A percentile compares a stretch with the other conserved stretches of the same genome.
Conservation (phyloP, 2,113 vertebrate species). For the Caracal caracal region DNA sequence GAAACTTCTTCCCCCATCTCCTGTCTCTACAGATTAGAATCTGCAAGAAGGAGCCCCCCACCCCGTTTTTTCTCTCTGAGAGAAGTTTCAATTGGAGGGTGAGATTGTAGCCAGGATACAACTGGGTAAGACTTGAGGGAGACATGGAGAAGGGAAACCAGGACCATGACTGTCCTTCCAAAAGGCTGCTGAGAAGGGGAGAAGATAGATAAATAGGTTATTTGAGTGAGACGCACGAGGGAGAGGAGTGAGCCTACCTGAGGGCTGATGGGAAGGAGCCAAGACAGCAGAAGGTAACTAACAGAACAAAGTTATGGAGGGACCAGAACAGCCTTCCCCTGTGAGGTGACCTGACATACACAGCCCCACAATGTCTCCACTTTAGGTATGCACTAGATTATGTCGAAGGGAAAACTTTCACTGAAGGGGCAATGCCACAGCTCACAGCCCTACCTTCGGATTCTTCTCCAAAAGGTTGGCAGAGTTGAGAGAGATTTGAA, state of each 20-base stretch:
- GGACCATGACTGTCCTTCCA: background rate
- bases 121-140: background rate
- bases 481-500: background rate
- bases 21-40: background rate
- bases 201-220: background rate
- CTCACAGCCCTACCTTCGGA: background rate
- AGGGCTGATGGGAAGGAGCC: background rate
- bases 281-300: background rate
- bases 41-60: background rate
- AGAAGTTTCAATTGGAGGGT: background rate
- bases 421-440: background rate
- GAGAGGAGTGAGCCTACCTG: background rate
- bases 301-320: background rate
- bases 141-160: background rate
- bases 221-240: background rate
- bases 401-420: background rate
- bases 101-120: background rate
- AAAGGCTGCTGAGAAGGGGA: background rate
- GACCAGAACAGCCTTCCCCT: no score
- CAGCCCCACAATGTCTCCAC: rapidly evolving
- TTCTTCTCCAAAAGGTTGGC: background rate
- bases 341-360: background rate
- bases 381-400: background rate
- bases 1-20: no score
- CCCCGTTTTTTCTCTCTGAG: background rate